Conservation (phyloP, 2,113 vertebrate species). For the Amazona guildingii region DNA sequence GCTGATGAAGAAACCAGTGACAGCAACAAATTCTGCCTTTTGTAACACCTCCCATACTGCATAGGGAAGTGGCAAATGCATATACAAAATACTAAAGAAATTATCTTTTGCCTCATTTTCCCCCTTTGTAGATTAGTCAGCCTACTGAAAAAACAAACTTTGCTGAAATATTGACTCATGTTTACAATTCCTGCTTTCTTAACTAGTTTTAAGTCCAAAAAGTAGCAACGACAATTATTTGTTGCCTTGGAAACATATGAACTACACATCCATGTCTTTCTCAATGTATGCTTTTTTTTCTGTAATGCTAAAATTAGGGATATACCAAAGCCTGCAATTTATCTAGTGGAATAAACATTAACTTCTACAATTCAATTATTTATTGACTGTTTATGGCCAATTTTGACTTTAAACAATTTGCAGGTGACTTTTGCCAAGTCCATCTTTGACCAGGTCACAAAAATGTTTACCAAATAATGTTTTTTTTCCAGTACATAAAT, state of each 20-base stretch:
- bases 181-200: background rate
- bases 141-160: background rate
- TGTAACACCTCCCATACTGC: background rate
- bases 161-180: background rate
- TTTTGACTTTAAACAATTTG: background rate
- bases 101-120: background rate
- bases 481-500: background rate
- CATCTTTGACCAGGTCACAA: background rate
- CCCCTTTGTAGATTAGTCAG: background rate
- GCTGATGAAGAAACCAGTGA: conserved; percentile 2
- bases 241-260: background rate
- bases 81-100: background rate
- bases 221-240: background rate
- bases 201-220: background rate
- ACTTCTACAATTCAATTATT: background rate
- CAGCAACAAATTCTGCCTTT: conserved; percentile 1
- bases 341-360: background rate
- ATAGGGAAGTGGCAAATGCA: background rate
- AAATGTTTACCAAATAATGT: background rate
- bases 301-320: background rate
- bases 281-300: background rate
- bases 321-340: background rate
- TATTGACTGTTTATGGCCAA: background rate
- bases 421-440: background rate
- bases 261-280: background rate